Base-by-base conservation (phyloP, 2,113 vertebrate genomes). In the Aspiorhynchus laticeps region DNA sequence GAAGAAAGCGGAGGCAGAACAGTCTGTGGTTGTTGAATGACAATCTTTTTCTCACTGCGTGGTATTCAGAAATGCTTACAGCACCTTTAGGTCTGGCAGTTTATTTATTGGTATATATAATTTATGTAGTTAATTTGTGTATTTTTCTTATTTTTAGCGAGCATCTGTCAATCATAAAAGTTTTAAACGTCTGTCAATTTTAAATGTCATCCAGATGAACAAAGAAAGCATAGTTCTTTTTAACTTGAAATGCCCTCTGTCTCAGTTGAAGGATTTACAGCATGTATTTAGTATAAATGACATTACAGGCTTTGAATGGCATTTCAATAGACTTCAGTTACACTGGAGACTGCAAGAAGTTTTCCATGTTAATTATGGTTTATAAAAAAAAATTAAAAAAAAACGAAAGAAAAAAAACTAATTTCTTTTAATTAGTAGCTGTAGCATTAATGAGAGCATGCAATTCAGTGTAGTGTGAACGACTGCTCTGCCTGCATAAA, bases 401-500 rank as follows among this genome's bases (percentile, higher is more conserved):
- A 86, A 56, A 69, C 10, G 2, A 4, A 48, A 12, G 4, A 85
- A 24, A 0, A 73, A 77, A 78, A 51, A n/a, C 24, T 11, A 31
- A 33, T 74, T 53, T 84, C 31, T 78, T 79, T 88, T 83, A 80
- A 87, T 87, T 89, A 89, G 65, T 63, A 19, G 76, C 46, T 46
- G 75, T 59, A 85, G 67, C 28, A 48, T 76, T 87, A 65, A 73
- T 28, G 83, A 75, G 28, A 73, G 28, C 33, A 26, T 87, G 67
- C 24, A 56, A 86, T 67, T 86, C 73, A 71, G 5, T 46, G 33
- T 24, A 12, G 26, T 83, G 77, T 59, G 77, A 88, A 88, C 24
- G 38, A 56, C 85, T 73, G 63, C 33, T 56, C 17, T 63, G 79
- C 80, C 31, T 87, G 74, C 41, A 87, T 76, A 87, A 87, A 76